phyloP scores from a whole-genome alignment of 1,140 invertebrate species.

The Calephelis nemesis region DNA sequence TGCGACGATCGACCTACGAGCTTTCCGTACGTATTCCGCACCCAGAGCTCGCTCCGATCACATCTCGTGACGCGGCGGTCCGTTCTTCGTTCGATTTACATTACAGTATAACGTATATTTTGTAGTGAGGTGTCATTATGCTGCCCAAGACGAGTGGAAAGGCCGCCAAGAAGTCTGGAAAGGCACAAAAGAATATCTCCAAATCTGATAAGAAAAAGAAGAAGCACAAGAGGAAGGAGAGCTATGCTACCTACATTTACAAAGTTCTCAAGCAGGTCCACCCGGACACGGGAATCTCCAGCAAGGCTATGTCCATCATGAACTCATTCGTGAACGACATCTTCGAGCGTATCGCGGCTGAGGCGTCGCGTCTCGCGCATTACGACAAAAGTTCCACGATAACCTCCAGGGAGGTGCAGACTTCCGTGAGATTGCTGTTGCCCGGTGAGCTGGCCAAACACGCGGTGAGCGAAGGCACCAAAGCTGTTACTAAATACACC shows the following conservation, averaged over 20 bases:
- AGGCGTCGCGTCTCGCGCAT: no score
- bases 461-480: no score
- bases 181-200: conserved; percentile 38
- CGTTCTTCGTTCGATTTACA: conserved; percentile 79
- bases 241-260: conserved; percentile 41
- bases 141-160: conserved; percentile 36
- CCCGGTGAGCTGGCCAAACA: no score
- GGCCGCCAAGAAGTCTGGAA: conserved; percentile 36
- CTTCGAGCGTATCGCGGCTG: no score
- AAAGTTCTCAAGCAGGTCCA: conserved; percentile 40
- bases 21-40: background rate
- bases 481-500: no score
- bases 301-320: conserved; percentile 82
- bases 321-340: conserved; percentile 79
- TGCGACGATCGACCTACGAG: no score
- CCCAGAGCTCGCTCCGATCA: background rate
- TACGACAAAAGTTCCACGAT: no score
- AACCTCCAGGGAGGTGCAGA: no score
- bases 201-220: conserved; percentile 30
- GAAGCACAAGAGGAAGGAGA: conserved; percentile 37
- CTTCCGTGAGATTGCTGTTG: no score
- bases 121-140: conserved; percentile 40
- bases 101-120: conserved; percentile 77
- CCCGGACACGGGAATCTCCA: conserved; percentile 82
- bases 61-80: conserved; percentile 70